A percentile compares a stretch with the other conserved stretches of the same genome.
Conservation (phyloP, 2,888 invertebrate genomes). For the Slavum lentiscoides region DNA sequence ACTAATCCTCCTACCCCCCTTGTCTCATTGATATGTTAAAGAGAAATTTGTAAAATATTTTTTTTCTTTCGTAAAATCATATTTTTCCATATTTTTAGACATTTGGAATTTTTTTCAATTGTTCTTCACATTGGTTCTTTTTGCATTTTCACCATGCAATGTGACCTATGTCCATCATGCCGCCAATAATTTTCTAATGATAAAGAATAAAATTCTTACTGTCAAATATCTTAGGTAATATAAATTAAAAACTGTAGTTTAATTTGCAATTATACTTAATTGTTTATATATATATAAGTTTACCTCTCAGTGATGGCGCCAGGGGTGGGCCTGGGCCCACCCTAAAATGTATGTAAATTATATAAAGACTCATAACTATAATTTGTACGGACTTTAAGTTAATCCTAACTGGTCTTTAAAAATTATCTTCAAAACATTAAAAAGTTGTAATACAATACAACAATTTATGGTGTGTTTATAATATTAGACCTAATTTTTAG, state of each 20-base stretch:
- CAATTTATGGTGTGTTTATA: no score
- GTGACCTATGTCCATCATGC: constrained; percentile 88
- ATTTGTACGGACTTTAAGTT: no score
- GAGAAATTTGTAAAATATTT: neutral
- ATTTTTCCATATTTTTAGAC: constrained; percentile 73
- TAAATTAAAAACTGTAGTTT: neutral
- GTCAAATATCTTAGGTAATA: neutral
- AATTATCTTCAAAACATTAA: no score
- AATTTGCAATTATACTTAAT: neutral
- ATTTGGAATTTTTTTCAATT: constrained; percentile 76
- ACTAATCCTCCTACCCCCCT: no score
- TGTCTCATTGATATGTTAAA: no score
- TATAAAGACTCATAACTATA: no score
- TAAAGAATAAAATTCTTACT: neutral
- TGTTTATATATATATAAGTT: constrained; percentile 22
- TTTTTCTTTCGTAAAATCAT: constrained; percentile 64
- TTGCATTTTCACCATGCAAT: constrained; percentile 82
- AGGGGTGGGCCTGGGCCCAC: no score
- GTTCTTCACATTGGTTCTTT: constrained; percentile 73
- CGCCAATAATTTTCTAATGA: constrained; percentile 85
- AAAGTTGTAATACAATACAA: no score
- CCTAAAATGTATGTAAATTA: no score
- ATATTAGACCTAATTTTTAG: no score
- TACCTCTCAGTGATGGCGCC: no score
- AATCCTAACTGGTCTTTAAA: no score